These are phyloP conservation scores for Tamandua tetradactyla DNA, from an alignment of 2,797 vertebrate species.

Conservation along the genomic window DNA sequence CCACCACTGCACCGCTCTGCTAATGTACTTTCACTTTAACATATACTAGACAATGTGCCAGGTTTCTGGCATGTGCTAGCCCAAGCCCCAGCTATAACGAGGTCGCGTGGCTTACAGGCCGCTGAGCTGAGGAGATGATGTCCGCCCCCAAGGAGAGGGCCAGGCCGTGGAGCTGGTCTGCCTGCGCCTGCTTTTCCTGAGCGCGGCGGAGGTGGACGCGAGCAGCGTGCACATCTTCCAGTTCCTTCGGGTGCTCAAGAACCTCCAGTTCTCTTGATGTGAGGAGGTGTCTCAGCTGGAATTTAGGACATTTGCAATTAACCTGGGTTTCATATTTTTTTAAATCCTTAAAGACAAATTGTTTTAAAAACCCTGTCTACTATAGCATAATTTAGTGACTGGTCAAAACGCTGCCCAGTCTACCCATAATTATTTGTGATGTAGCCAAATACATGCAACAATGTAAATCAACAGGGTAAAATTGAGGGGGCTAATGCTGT, in stretches of 20 bases:
- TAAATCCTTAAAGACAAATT: not conserved
- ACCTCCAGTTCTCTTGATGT: constrained; percentile 81
- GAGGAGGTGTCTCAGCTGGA: constrained; percentile 86
- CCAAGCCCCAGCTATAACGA: not conserved
- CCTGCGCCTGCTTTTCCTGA: constrained; percentile 84
- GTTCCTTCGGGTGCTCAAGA: constrained; percentile 72
- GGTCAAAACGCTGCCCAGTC: not conserved
- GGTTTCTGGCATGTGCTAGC: not conserved
- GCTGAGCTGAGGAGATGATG: constrained; percentile 85
- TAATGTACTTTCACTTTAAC: not conserved
- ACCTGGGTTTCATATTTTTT: not conserved
- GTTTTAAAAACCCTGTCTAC: not conserved
- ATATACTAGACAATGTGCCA: not conserved
- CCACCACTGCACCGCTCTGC: no score
- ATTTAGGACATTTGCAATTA: constrained; percentile 54
- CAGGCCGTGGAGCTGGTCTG: constrained; percentile 86
- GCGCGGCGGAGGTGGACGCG: constrained; percentile 81
- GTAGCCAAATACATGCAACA: not conserved
- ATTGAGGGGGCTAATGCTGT: not conserved
- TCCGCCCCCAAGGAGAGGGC: constrained; percentile 86
- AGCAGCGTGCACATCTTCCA: constrained; percentile 72
- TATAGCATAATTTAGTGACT: not conserved
- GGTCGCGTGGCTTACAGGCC: constrained; percentile 84
- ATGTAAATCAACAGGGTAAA: not conserved
- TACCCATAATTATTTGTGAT: not conserved